These are phyloP conservation scores for Leiothrix lutea DNA, from an alignment of 2,113 vertebrate genomes.

Conservation along the genomic window DNA sequence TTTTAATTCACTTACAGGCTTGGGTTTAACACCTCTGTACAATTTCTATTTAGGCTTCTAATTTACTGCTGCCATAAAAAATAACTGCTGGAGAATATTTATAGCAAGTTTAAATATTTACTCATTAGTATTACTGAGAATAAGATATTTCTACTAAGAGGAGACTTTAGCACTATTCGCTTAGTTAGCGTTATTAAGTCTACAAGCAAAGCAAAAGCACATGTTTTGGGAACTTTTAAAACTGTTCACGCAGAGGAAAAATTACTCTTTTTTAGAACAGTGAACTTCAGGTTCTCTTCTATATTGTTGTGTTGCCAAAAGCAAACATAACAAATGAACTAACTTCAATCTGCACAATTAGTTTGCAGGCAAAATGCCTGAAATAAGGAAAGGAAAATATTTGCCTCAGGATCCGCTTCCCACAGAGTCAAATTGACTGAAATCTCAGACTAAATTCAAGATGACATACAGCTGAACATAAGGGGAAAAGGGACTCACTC, in stretches of 20 bases:
- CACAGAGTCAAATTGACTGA: neutral
- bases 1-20: neutral
- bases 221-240: neutral
- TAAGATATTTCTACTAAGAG: neutral
- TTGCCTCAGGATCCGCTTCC: neutral
- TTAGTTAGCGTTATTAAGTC: neutral
- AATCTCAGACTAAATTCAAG: neutral
- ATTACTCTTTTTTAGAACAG: neutral
- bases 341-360: neutral
- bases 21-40: neutral
- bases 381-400: neutral
- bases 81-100: neutral
- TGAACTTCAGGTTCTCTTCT: neutral
- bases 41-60: neutral
- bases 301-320: neutral
- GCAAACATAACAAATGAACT: neutral
- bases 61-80: neutral
- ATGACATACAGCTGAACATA: conserved; percentile 17
- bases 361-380: neutral
- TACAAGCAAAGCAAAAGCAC: neutral
- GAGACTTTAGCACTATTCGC: neutral
- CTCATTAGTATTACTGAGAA: neutral
- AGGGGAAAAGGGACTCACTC: neutral
- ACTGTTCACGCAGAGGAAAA: neutral
- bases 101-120: conserved; percentile 27